Percentiles rank a stretch among this genome's conserved stretches.
Evolutionary conservation across 2,797 vertebrate species (phyloP).

Genomic region (Streptopelia turtur): DNA sequence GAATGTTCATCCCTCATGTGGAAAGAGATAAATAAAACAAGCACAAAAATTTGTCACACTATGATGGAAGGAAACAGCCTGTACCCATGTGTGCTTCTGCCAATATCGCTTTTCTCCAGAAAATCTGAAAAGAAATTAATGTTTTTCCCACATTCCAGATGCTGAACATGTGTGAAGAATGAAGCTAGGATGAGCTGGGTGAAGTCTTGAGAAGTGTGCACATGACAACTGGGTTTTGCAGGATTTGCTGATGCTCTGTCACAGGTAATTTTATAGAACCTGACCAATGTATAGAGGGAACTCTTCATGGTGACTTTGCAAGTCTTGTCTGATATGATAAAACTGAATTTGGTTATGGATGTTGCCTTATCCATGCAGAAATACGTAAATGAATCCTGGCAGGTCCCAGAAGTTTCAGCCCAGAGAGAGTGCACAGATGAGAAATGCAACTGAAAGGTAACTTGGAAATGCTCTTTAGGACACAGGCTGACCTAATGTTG

Average conservation of each 20-base stretch:
- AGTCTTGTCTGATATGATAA: background rate
- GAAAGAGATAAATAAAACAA: background rate
- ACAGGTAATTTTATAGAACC: background rate
- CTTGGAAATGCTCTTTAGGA: slow-evolving; percentile 49
- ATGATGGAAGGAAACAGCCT: background rate
- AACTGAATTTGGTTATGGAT: background rate
- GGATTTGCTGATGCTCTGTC: background rate
- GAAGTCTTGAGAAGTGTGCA: background rate
- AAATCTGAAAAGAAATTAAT: background rate
- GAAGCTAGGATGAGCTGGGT: background rate
- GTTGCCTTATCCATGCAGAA: background rate
- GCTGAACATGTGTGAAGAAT: background rate
- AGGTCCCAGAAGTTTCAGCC: background rate
- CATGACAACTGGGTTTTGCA: background rate
- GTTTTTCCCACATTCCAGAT: background rate
- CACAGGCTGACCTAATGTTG: background rate
- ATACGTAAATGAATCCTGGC: slow-evolving; percentile 6
- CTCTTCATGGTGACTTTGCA: background rate
- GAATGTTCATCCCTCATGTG: background rate
- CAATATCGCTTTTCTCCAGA: background rate
- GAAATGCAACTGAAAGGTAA: slow-evolving; percentile 40
- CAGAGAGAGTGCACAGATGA: background rate
- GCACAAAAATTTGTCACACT: background rate
- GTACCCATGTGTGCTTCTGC: background rate
- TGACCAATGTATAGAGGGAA: background rate